Base-by-base conservation (phyloP, 1,140 invertebrate genomes). In the Notospermus geniculatus region DNA sequence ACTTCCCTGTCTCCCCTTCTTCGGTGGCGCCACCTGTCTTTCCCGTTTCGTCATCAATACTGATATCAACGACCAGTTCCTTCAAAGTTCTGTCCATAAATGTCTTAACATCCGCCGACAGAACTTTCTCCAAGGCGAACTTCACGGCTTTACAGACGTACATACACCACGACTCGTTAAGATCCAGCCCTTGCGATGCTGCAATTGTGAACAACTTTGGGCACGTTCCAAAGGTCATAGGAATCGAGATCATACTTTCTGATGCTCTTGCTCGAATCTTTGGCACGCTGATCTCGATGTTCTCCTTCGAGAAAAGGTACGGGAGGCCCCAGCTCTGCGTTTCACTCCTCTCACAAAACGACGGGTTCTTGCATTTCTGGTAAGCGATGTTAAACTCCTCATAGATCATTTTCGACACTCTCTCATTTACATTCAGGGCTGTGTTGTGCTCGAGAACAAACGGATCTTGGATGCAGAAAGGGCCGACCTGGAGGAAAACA, bases 361-460 rank as follows among this genome's bases (percentile, higher is more conserved):
- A 50, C 5, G 19, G 46, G 46, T 50, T 50, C n/a, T 27, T 50
- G 5, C 4, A n/a, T 23, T 50, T 50, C 46, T 19, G 46, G 25
- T 50, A 27, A 9, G 74, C 72, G 2, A 67, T 63, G 7, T 45
- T 28, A 25, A 74, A 66, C 59, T 74, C 71, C 22, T 62, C 41
- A 11, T 63, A 50, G 22, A 76, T 65, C 23, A 63, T 52, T 9
- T 66, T 58, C 19, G 64, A 57, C n/a, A 62, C 65, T 39, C 68
- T 71, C 23, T 72, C 68, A 22, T 71, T 75, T 0, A 75, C 65
- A 54, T 75, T 75, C 43, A 59, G 59, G n/a, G 71, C 63, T 2
- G 72, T 70, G 59, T 77, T 77, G 61, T 75, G 73, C 45, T 69
- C 64, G 7, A 77, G 65, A 9, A 75, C 72, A 70, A 75, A 77